phyloP scores from a whole-genome alignment of 1,140 invertebrate species.

The Arion vulgaris region DNA sequence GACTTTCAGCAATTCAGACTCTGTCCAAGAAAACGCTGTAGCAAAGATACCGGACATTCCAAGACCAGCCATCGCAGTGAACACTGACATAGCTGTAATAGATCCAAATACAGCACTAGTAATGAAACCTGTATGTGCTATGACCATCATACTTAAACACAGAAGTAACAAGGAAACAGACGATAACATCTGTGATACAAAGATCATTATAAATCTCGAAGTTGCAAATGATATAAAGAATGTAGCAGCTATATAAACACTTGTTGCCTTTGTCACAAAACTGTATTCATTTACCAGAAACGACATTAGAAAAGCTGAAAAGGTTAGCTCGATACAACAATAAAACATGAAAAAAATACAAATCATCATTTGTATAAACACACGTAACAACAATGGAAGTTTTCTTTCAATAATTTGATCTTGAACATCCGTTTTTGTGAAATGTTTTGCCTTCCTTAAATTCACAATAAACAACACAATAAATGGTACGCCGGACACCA shows the following conservation, averaged over 20 bases:
- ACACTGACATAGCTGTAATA: background rate
- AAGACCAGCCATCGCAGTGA: slow-evolving; percentile 38
- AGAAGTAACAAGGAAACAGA: background rate
- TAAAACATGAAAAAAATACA: slow-evolving; percentile 43
- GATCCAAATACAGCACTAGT: background rate
- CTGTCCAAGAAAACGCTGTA: slow-evolving; percentile 48
- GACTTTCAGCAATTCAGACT: slow-evolving; percentile 46
- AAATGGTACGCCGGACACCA: slow-evolving; percentile 28
- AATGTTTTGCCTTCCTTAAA: no score
- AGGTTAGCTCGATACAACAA: slow-evolving; percentile 51
- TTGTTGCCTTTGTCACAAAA: background rate
- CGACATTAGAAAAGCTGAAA: slow-evolving; percentile 46
- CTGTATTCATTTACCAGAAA: slow-evolving; percentile 43
- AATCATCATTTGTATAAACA: slow-evolving; percentile 23
- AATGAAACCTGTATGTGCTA: background rate
- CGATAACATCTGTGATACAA: background rate
- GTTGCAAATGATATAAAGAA: slow-evolving; percentile 15
- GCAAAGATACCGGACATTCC: slow-evolving; percentile 49
- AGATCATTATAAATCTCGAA: slow-evolving; percentile 19
- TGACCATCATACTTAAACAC: background rate
- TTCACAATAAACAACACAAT: background rate
- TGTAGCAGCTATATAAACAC: slow-evolving; percentile 5
- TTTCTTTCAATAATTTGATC: slow-evolving; percentile 5
- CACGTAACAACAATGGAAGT: slow-evolving; percentile 21
- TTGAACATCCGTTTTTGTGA: background rate